These are phyloP conservation scores for Triops longicaudatus DNA, from an alignment of 1,140 invertebrate genomes.

Conservation along the genomic window DNA sequence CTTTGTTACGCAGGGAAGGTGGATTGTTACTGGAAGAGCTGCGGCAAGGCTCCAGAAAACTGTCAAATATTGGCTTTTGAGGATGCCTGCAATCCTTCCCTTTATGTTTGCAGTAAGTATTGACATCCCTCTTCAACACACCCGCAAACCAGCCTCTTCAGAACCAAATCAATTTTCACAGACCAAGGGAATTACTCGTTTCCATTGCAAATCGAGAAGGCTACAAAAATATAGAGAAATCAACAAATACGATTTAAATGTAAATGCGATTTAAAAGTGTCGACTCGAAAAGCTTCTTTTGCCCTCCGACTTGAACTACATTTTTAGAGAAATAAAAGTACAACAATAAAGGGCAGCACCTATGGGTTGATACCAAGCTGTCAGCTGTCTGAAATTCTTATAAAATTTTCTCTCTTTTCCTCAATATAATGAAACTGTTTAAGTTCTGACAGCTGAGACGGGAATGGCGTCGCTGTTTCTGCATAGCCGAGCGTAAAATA, in stretches of 20 bases:
- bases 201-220: too few species aligned
- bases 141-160: neutral
- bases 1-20: slow-evolving; percentile 32
- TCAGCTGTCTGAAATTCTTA: neutral
- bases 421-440: neutral
- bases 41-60: slow-evolving; percentile 31
- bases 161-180: neutral
- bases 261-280: too few species aligned
- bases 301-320: neutral
- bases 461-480: neutral
- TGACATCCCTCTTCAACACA: neutral
- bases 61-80: slow-evolving; percentile 29
- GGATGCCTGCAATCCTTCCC: slow-evolving; percentile 31
- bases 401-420: neutral
- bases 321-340: too few species aligned
- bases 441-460: neutral
- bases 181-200: neutral
- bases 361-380: neutral
- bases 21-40: slow-evolving; percentile 34
- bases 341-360: neutral
- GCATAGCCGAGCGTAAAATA: neutral
- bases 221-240: too few species aligned
- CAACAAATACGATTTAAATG: too few species aligned
- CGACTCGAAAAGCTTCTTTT: neutral
- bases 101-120: slow-evolving; percentile 30